These are phyloP conservation scores for Aurelia sp. DNA, from an alignment of 30 jellyfish, hydroid and myxozoan genomes.

Conservation along the genomic window DNA sequence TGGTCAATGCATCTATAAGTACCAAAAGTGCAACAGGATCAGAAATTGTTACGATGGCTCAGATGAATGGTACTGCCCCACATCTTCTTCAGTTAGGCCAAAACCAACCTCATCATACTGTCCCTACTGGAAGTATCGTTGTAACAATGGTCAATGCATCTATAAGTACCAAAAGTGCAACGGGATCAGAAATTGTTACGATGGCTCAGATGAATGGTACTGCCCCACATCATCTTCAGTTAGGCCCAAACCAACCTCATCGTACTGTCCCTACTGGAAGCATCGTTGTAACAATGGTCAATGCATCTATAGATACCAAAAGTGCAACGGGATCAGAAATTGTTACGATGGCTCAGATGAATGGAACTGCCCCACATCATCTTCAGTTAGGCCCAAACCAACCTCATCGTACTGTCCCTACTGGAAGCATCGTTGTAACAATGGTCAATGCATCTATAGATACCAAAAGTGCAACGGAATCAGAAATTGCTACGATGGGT, in stretches of 20 bases:
- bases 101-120: constrained; percentile 24
- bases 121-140: background rate
- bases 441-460: constrained; percentile 13
- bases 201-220: too few relatives aligned
- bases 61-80: constrained; percentile 10
- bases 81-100: background rate
- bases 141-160: too few relatives aligned
- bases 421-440: constrained; percentile 17
- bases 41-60: too few relatives aligned
- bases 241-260: constrained; percentile 31
- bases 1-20: too few relatives aligned
- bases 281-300: too few relatives aligned
- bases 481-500: constrained; percentile 13
- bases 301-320: too few relatives aligned
- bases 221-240: background rate
- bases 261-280: constrained; percentile 22
- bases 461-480: background rate
- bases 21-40: too few relatives aligned
- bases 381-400: constrained; percentile 10
- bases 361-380: constrained; percentile 11
- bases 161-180: too few relatives aligned
- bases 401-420: constrained; percentile 40
- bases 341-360: too few relatives aligned
- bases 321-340: too few relatives aligned
- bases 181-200: too few relatives aligned